Evolutionary conservation across 2,113 vertebrate genomes (phyloP), one percentile per base, ranked within the genome.

Genomic region (Callorhinus ursinus): DNA sequence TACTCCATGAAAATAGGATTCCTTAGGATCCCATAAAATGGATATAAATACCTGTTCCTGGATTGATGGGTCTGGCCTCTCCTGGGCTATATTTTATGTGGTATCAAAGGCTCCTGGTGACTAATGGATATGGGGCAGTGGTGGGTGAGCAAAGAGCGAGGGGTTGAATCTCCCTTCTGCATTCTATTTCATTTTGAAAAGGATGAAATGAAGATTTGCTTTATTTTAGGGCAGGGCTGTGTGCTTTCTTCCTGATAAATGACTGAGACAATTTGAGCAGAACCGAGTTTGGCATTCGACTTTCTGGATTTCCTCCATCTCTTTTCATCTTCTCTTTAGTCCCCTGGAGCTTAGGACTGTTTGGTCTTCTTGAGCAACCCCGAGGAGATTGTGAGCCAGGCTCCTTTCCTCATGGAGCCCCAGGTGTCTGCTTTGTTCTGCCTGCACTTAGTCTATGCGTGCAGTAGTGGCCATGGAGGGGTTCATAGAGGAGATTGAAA

Each of bases 1-100:
- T 86, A 61, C 57, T 51, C 46, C 39, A 86, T 89, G 95, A 89
- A 96, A 95, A 79, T 19, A 95, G 69, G 59, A 88, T 85, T 95
- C 51, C 42, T 95, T 82, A 85, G 88, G 57, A 77, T 9, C 67
- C 22, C 28, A n/a, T 89, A 89, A 94, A 94, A 83, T 77, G 33
- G 46, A 74, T 90, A 83, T 76, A 95, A 89, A 93, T 55, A 80
- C 12, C 82, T 77, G 55, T 18, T 55, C 65, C 86, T 63, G 59
- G 86, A 67, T 18, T 71, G 18, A 61, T 74, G 31, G 87, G 5
- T 13, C 88, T 87, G 31, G 7, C 36, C 36, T 93, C 67, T 87
- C 21, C n/a, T 59, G 42, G 82, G 31, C 12, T 87, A 15, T 53
- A 46, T 80, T 94, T 96, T 90, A 86, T 67, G 42, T 42, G 74